phyloP scores from a whole-genome alignment of 2,113 vertebrate species.

The Lutjanus erythropterus region DNA sequence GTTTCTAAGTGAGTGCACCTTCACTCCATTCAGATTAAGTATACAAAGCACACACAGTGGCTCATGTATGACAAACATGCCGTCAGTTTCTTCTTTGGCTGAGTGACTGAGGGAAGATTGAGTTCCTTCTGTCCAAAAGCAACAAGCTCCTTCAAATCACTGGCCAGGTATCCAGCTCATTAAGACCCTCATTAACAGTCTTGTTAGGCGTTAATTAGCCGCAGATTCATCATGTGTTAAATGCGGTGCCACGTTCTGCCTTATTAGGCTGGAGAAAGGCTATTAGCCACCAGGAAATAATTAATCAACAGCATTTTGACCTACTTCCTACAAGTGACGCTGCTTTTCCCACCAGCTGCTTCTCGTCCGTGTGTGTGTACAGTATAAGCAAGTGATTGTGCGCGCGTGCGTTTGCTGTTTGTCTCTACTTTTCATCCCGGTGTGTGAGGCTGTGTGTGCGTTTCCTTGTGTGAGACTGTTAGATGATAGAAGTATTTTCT shows the following conservation, averaged over 20 bases:
- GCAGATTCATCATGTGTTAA: slow-evolving; percentile 70
- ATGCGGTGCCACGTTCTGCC: slow-evolving; percentile 63
- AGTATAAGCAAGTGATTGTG: slow-evolving; percentile 10
- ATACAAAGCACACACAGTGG: not conserved
- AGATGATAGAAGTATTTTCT: slow-evolving; percentile 51
- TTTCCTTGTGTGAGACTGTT: slow-evolving; percentile 32
- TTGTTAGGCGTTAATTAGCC: slow-evolving; percentile 75
- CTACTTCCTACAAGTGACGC: slow-evolving; percentile 58
- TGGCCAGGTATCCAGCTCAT: slow-evolving; percentile 63
- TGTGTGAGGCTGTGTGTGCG: not conserved
- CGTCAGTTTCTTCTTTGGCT: not conserved
- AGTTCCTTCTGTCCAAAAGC: slow-evolving; percentile 12
- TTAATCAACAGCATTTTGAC: slow-evolving; percentile 75
- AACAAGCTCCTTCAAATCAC: slow-evolving; percentile 40
- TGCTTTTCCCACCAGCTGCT: slow-evolving; percentile 36
- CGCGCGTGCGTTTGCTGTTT: not conserved
- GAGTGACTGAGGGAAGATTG: not conserved
- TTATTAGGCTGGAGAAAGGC: slow-evolving; percentile 70
- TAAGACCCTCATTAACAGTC: slow-evolving; percentile 67
- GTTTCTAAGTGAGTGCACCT: not conserved
- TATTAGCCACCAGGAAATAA: slow-evolving; percentile 73
- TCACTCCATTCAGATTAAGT: not conserved
- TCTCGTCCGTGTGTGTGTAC: slow-evolving; percentile 23
- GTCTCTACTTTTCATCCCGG: slow-evolving; percentile 9
- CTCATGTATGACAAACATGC: not conserved